Base-by-base conservation (phyloP, 1,140 invertebrate genomes). In the Drosophila pallidifrons region DNA sequence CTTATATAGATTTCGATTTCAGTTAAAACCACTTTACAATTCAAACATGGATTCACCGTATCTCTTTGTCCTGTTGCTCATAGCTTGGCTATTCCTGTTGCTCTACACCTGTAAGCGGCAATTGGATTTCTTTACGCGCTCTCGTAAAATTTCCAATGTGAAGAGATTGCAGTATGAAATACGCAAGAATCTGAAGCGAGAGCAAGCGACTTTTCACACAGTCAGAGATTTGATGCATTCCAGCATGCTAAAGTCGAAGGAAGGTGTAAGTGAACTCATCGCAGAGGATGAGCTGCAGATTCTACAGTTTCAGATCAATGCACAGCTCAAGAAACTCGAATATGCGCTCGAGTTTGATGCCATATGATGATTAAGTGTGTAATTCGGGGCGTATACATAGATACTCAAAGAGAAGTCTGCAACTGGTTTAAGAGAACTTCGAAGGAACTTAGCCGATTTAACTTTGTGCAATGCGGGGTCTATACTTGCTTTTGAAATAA, bases 121-220 rank as follows among this genome's bases (percentile, higher is more conserved):
- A 16, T 13, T 45, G 3, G 15, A 58, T 16, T 38, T 30, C 15
- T 8, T 47, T 10, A 32, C 4, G 41, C 46, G 64, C 3, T 3
- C 15, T 8, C 51, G 30, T 0, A 58, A 57, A 1, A 60, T 67
- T 8, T 5, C 7, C 1, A n/a, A 16, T n/a, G 41, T 74, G 3
- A 73, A 74, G 28, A 57, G n/a, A 7, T 13, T 74, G 6, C 75
- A 75, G 54, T 49, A 45, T 32, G 64, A 77, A 41, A 52, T 69
- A 7, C 16, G 75, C 3, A 68, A 58, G 32, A 75, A 58, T 0
- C 11, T 77, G 1, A 77, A 68, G 15, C n/a, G 15, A 30, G 71
- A 77, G n/a, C 64, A 77, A 4, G 3, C 46, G 16, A 47, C 38
- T 0, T 52, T 67, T 11, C 10, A 74, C 0, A 5, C 13, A 8